These are phyloP conservation scores for Pangasianodon gigas DNA, from an alignment of 2,113 vertebrate genomes.

Conservation along the genomic window DNA sequence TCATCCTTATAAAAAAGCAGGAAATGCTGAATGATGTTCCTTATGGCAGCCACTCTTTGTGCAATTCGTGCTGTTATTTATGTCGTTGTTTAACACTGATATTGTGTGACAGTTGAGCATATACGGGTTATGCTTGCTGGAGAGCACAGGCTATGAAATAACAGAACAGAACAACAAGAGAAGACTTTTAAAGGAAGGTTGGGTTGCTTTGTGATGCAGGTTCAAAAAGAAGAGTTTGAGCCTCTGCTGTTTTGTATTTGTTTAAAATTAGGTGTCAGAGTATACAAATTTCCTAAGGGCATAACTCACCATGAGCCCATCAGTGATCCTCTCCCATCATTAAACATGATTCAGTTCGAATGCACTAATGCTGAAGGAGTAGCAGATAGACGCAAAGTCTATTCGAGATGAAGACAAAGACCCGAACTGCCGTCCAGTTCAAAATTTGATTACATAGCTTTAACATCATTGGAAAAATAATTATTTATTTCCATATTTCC, in stretches of 20 bases:
- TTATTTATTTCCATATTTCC: background rate
- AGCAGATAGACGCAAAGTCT: constrained; percentile 69
- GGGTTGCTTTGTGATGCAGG: constrained; percentile 46
- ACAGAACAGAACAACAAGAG: background rate
- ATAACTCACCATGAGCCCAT: constrained; percentile 75
- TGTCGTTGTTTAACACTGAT: constrained; percentile 84
- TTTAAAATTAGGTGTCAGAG: constrained; percentile 78
- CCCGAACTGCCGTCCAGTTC: constrained; percentile 68
- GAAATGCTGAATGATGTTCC: constrained; percentile 69
- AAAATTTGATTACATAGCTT: constrained; percentile 15
- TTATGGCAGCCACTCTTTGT: constrained; percentile 77
- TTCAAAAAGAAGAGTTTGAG: constrained; percentile 56
- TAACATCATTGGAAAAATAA: background rate
- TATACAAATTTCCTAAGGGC: constrained; percentile 76
- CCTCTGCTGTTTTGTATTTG: constrained; percentile 74
- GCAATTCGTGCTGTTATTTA: constrained; percentile 82
- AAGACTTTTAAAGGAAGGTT: background rate
- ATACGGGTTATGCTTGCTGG: constrained; percentile 83
- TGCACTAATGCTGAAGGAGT: constrained; percentile 72
- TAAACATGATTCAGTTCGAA: constrained; percentile 78
- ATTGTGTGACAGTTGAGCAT: constrained; percentile 88
- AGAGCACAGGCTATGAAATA: constrained; percentile 75
- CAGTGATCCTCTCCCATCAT: constrained; percentile 75
- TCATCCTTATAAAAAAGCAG: constrained; percentile 64
- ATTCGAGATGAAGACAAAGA: constrained; percentile 71